Base-by-base conservation (phyloP, 92 coral and sea anemone genomes). In the Palythoa heliodiscus region DNA sequence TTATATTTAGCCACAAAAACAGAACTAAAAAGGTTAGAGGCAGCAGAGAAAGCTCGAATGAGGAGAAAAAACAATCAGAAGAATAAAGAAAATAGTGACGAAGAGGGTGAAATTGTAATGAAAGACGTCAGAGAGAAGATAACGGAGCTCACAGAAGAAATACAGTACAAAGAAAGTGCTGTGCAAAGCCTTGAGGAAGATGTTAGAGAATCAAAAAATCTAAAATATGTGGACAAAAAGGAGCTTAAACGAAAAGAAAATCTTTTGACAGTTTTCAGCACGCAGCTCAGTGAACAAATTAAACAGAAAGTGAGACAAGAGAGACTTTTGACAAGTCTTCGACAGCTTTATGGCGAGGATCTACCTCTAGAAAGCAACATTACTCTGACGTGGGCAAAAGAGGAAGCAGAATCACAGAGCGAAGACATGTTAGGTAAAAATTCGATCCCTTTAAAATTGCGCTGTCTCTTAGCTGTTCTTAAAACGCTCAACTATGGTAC, bases 1-100 rank as follows among this genome's bases (percentile, higher is more conserved):
- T 47, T 92, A 29, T 87, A 89, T 76, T 88, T 90, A 64, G 93
- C 89, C 19, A 81, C 93, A 58, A 90, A 90, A 73, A 82, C 88
- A 50, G 98, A 94, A 82, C 39, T 79, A 58, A 93, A 94, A n/a
- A 86, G 95, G 47, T 83, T 86, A 16, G 95, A 92, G 48, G 86
- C 87, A 12, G 76, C 69, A 4, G 84, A 86, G 52, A 93, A 93
- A n/a, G 90, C 90, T 38, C 76, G 71, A 16, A 75, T 52, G 78
- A 83, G 77, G 58, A 87, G 67, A 89, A 87, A 82, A 53, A 75
- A 68, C 20, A 82, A 39, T 12, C 68, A 69, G 3, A 74, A 89
- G 29, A 76, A 63, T 43, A 80, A 60, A 24, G 90, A 82, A 20
- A 82, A 69, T 19, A 43, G 11, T 14, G 67, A 89, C 13, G 67